Conservation (phyloP, 2,797 vertebrate species). For the Macropus fuliginosus region DNA sequence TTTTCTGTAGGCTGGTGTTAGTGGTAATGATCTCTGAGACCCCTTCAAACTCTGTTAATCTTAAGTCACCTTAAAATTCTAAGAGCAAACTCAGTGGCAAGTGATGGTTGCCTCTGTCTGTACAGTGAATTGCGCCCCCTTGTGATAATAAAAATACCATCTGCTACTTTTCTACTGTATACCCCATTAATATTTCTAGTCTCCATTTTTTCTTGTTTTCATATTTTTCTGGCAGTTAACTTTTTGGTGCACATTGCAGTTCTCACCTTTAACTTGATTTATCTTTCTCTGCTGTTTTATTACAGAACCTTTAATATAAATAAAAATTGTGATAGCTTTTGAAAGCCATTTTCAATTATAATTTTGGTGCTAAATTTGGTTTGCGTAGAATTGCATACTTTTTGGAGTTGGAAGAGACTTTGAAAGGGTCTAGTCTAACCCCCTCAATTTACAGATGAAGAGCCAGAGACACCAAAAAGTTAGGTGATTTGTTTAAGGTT, state of each 20-base stretch:
- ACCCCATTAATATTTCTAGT: background rate
- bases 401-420: background rate
- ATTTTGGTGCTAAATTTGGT: background rate
- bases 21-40: background rate
- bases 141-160: slow-evolving; percentile 69
- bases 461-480: background rate
- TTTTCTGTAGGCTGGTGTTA: background rate
- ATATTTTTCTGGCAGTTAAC: background rate
- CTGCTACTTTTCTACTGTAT: background rate
- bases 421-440: background rate
- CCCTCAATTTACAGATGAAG: background rate
- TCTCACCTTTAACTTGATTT: slow-evolving; percentile 43
- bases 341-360: slow-evolving; percentile 32
- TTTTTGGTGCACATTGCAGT: slow-evolving; percentile 12
- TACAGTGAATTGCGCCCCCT: slow-evolving; percentile 77
- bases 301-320: slow-evolving; percentile 48
- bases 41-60: background rate
- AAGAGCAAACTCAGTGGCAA: background rate
- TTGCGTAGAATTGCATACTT: slow-evolving; percentile 27
- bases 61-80: background rate
- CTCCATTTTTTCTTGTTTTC: background rate
- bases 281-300: slow-evolving; percentile 23
- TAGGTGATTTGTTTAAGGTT: background rate
- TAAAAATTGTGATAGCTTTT: slow-evolving; percentile 38
- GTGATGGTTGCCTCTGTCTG: slow-evolving; percentile 2